Conservation (phyloP, 2,888 invertebrate species). For the Volucella bombylans region DNA sequence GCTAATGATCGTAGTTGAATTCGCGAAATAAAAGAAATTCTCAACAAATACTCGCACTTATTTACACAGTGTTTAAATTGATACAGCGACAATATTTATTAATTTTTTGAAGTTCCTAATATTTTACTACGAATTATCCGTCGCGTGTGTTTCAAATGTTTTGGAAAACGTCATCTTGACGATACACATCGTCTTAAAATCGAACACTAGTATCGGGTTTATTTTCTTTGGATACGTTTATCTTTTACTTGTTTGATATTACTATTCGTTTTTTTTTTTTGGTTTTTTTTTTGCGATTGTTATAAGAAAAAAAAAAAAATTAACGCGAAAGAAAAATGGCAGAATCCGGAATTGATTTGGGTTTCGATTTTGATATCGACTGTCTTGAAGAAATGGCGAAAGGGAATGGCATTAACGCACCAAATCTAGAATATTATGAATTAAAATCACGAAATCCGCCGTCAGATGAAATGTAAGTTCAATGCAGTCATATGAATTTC, state of each 20-base stretch:
- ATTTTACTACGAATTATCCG: too few relatives aligned
- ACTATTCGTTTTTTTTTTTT: neutral
- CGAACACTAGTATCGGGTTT: too few relatives aligned
- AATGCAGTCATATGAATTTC: slow-evolving; percentile 12
- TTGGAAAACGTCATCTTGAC: slow-evolving; percentile 39
- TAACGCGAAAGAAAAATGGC: slow-evolving; percentile 76
- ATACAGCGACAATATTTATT: neutral
- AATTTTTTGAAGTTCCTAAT: neutral
- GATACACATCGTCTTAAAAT: neutral
- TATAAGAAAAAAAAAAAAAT: slow-evolving; percentile 8
- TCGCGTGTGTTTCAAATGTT: slow-evolving; percentile 17
- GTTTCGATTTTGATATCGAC: slow-evolving; percentile 85
- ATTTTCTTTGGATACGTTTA: neutral
- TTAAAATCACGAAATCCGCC: slow-evolving; percentile 85
- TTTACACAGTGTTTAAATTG: slow-evolving; percentile 3
- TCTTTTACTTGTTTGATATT: neutral
- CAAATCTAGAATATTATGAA: slow-evolving; percentile 85
- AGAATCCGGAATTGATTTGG: slow-evolving; percentile 87
- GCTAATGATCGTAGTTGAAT: slow-evolving; percentile 53
- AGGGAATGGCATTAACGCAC: slow-evolving; percentile 77
- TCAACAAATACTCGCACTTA: slow-evolving; percentile 10
- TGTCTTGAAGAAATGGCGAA: slow-evolving; percentile 78
- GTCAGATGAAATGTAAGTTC: slow-evolving; percentile 84
- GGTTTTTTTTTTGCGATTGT: neutral
- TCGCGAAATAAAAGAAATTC: slow-evolving; percentile 37